Conservation (phyloP, 2,888 invertebrate genomes). For the Epirrhoe alternata region DNA sequence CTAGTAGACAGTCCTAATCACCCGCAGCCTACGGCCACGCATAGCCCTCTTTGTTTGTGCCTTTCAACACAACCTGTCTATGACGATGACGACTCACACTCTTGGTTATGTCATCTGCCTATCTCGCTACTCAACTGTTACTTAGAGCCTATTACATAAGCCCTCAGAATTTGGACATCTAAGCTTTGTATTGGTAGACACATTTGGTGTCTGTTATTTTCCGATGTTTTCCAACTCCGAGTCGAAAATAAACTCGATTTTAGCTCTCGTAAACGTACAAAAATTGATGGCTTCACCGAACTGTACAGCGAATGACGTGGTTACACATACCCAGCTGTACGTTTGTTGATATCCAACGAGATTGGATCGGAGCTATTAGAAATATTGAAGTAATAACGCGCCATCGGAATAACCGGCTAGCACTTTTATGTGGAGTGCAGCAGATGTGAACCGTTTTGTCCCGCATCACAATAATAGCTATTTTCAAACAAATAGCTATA, state of each 20-base stretch:
- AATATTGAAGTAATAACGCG: constrained; percentile 69
- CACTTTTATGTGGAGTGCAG: constrained; percentile 40
- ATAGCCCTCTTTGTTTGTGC: no score
- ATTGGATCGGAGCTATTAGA: constrained; percentile 73
- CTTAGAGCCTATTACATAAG: background rate
- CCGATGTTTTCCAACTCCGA: background rate
- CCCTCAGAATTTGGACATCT: background rate
- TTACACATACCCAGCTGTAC: constrained; percentile 25
- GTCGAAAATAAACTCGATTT: constrained; percentile 23
- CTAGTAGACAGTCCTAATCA: no score
- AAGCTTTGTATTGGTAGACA: background rate
- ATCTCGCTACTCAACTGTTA: background rate
- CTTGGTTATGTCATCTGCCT: no score
- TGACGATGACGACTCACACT: no score
- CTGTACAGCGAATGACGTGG: constrained; percentile 27
- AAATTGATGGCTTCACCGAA: constrained; percentile 25
- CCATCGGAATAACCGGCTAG: constrained; percentile 40
- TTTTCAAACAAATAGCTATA: constrained; percentile 40
- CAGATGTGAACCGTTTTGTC: constrained; percentile 32
- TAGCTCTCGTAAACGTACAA: constrained; percentile 26
- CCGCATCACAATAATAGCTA: constrained; percentile 27
- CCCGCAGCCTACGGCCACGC: no score
- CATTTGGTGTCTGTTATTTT: constrained; percentile 1
- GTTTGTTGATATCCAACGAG: constrained; percentile 54
- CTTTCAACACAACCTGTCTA: no score